Conservation (phyloP, 2,113 vertebrate genomes). For the Shinisaurus crocodilurus region DNA sequence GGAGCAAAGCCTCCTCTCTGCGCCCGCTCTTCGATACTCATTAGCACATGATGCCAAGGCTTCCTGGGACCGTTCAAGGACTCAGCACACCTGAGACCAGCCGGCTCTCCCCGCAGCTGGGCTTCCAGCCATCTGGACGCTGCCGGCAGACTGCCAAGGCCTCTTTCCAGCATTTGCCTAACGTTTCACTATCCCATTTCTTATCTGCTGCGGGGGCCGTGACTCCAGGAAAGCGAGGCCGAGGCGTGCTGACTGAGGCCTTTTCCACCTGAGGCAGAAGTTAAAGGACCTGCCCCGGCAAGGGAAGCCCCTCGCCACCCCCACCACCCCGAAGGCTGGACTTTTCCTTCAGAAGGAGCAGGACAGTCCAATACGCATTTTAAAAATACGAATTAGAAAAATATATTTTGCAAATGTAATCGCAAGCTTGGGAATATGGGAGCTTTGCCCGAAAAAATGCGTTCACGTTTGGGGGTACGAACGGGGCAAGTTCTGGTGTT, state of each 20-base stretch:
- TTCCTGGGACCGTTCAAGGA: conserved; percentile 20
- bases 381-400: too few species aligned
- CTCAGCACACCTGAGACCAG: conserved; percentile 32
- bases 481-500: too few species aligned
- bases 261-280: neutral
- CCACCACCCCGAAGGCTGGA: neutral
- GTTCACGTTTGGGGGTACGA: too few species aligned
- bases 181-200: neutral
- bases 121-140: conserved; percentile 23
- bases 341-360: too few species aligned
- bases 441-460: too few species aligned
- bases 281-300: neutral
- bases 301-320: neutral
- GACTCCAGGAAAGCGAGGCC: neutral
- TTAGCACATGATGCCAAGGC: neutral
- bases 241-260: too few species aligned
- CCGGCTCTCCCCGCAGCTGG: conserved; percentile 23
- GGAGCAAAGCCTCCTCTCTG: neutral
- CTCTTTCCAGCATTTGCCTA: neutral
- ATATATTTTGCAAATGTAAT: too few species aligned
- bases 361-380: too few species aligned
- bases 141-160: conserved; percentile 13
- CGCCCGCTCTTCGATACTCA: neutral
- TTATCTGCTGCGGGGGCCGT: neutral
- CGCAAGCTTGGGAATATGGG: too few species aligned